phyloP scores from a whole-genome alignment of 1,140 invertebrate genomes.

The Zaprionus tsacasi region DNA sequence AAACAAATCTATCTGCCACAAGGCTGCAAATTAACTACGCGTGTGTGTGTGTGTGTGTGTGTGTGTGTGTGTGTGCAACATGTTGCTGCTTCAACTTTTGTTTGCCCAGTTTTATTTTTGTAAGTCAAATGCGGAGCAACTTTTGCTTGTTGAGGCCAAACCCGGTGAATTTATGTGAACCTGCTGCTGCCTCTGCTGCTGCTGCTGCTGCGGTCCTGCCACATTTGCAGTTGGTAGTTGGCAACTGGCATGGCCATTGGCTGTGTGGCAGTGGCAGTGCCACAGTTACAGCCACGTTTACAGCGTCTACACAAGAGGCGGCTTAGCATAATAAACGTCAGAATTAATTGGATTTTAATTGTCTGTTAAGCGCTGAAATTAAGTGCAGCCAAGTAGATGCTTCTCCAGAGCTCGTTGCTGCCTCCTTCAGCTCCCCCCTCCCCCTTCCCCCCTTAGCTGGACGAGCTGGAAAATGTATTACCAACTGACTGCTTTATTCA shows the following conservation, averaged over 20 bases:
- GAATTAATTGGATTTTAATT: slow-evolving; percentile 83
- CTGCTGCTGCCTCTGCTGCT: slow-evolving; percentile 13
- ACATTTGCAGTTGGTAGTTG: slow-evolving; percentile 4
- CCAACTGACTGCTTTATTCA: slow-evolving; percentile 78
- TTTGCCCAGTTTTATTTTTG: slow-evolving; percentile 5
- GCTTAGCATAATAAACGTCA: slow-evolving; percentile 82
- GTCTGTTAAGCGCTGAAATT: slow-evolving; percentile 82
- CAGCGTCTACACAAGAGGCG: slow-evolving; percentile 62
- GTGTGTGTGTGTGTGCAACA: slow-evolving; percentile 31
- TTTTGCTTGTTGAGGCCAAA: slow-evolving; percentile 18
- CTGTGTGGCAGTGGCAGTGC: slow-evolving; percentile 14
- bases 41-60: background rate
- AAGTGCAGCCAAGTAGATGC: slow-evolving; percentile 78
- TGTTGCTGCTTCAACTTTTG: slow-evolving; percentile 39
- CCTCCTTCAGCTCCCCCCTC: background rate
- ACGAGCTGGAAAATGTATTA: slow-evolving; percentile 61
- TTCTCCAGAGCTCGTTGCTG: slow-evolving; percentile 20
- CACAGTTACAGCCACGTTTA: slow-evolving; percentile 32
- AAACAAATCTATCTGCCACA: slow-evolving; percentile 53
- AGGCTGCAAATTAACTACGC: slow-evolving; percentile 43
- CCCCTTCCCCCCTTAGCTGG: slow-evolving; percentile 2
- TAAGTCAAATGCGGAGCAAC: slow-evolving; percentile 19
- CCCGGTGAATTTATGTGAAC: slow-evolving; percentile 48
- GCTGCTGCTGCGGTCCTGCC: background rate
- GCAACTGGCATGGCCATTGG: slow-evolving; percentile 2